These are phyloP conservation scores for Ciconia stormi DNA, from an alignment of 2,113 vertebrate species.

Conservation along the genomic window DNA sequence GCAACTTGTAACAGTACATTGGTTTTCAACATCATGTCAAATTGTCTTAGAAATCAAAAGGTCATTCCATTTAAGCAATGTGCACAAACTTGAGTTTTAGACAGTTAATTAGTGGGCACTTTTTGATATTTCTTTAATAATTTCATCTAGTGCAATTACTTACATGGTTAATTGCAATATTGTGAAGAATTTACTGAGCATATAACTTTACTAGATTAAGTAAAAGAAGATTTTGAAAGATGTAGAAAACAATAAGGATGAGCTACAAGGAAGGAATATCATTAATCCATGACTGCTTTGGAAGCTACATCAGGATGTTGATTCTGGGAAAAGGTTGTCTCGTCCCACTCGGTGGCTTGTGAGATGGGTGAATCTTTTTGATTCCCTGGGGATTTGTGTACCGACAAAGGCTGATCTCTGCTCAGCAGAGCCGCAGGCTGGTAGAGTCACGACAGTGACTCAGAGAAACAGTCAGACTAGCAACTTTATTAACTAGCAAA, in stretches of 20 bases:
- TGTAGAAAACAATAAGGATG: neutral
- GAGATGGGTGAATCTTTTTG: no score
- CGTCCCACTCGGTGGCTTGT: no score
- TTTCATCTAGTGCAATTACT: neutral
- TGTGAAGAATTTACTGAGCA: neutral
- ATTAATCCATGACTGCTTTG: neutral
- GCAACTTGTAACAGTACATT: neutral
- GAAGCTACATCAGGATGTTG: neutral
- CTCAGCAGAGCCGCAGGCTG: no score
- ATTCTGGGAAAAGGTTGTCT: neutral
- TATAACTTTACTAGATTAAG: neutral
- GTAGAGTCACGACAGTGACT: no score
- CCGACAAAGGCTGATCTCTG: no score
- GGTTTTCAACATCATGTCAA: neutral
- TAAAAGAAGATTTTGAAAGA: neutral
- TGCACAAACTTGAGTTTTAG: neutral
- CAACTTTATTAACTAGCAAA: no score
- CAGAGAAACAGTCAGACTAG: no score
- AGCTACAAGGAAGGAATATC: neutral
- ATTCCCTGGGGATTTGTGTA: no score
- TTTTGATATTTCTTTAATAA: neutral
- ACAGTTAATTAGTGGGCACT: neutral
- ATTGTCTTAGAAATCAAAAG: neutral
- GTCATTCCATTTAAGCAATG: neutral
- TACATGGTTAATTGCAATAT: neutral